These are phyloP conservation scores for Tinamus major DNA, from an alignment of 2,797 vertebrate species.

Conservation along the genomic window DNA sequence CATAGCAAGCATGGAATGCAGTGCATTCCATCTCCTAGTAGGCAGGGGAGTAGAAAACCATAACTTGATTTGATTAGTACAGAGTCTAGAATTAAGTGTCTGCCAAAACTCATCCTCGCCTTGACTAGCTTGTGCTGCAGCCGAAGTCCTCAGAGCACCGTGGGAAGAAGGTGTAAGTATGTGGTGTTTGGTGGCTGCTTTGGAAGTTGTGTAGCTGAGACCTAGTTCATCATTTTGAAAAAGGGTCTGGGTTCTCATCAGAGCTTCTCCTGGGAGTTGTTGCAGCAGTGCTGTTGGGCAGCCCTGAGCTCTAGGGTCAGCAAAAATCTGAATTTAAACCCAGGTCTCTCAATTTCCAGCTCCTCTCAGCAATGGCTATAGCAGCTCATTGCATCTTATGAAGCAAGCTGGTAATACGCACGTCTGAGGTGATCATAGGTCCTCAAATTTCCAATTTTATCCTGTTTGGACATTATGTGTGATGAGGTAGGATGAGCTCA, in stretches of 20 bases:
- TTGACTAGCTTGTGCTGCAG: background rate
- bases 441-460: background rate
- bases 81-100: background rate
- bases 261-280: background rate
- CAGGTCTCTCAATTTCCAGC: background rate
- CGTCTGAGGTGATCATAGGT: no score
- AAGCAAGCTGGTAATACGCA: background rate
- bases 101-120: background rate
- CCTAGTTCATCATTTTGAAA: background rate
- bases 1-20: background rate
- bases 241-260: background rate
- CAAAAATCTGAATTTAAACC: background rate
- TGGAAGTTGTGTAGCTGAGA: background rate
- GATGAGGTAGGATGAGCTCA: background rate
- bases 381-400: background rate
- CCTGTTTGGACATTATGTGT: background rate
- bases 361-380: background rate
- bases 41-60: background rate
- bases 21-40: background rate
- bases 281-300: background rate
- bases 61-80: background rate
- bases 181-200: accelerated
- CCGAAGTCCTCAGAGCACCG: background rate
- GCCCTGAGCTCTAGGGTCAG: background rate
- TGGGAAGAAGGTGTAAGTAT: background rate